phyloP scores from a whole-genome alignment of 2,888 invertebrate species.

The Tethea ocularis region DNA sequence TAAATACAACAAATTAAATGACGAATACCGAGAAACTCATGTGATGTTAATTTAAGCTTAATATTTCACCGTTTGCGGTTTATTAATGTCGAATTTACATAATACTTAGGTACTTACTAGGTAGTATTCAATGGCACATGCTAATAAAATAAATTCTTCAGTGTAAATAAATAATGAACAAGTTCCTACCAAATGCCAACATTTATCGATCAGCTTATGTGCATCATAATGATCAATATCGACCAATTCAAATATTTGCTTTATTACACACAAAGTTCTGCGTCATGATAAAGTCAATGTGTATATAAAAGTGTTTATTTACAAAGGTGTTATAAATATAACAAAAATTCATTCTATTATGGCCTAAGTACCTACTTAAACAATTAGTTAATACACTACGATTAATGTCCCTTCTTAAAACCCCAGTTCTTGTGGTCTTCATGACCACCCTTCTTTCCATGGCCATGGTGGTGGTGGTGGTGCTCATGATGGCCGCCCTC shows the following conservation, averaged over 20 bases:
- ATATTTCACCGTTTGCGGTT: not conserved
- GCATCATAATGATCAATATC: not conserved
- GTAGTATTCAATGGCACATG: not conserved
- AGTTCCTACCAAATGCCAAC: not conserved
- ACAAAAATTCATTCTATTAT: constrained; percentile 25
- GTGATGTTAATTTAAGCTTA: constrained; percentile 9
- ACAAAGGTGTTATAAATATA: constrained; percentile 30
- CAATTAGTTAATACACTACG: constrained; percentile 14
- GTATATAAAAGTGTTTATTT: constrained; percentile 34
- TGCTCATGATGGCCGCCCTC: constrained; percentile 91
- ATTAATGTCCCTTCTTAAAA: constrained; percentile 81
- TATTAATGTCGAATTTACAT: not conserved
- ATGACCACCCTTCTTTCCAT: constrained; percentile 91
- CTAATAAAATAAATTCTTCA: not conserved
- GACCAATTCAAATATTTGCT: not conserved
- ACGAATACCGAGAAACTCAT: constrained; percentile 6
- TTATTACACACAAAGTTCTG: too few species aligned
- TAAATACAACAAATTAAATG: constrained; percentile 6
- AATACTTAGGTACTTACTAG: too few species aligned
- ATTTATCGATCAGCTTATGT: not conserved
- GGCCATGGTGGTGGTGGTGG: constrained; percentile 88
- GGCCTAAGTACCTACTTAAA: constrained; percentile 22
- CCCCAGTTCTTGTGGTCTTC: constrained; percentile 92
- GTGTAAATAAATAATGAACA: not conserved
- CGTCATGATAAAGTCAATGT: too few species aligned